Percentiles rank a stretch among this genome's conserved stretches.
These are phyloP conservation scores for Heliothis subflexa DNA, from an alignment of 1,140 invertebrate species.

Conservation along the genomic window DNA sequence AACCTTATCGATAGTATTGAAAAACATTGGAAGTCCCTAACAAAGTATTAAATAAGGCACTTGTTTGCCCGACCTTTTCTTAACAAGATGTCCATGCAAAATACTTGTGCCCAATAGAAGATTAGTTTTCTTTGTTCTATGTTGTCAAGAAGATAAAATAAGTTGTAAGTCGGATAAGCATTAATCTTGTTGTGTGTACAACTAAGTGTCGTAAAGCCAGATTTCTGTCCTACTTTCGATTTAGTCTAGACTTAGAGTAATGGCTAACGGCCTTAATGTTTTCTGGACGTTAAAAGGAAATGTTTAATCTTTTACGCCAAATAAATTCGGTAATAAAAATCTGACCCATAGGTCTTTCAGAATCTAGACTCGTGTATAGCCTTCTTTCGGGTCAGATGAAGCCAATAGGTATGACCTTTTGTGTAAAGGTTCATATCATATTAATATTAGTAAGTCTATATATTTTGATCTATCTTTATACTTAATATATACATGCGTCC, in stretches of 20 bases:
- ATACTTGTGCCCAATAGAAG: conserved; percentile 22
- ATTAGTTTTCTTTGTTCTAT: conserved; percentile 41
- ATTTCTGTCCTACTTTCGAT: conserved; percentile 30
- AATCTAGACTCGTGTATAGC: too few species aligned
- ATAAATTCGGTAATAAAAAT: too few species aligned
- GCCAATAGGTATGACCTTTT: too few species aligned
- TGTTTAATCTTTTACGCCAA: too few species aligned
- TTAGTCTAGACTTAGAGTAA: conserved; percentile 33
- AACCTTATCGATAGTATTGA: conserved; percentile 2
- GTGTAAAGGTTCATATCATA: too few species aligned
- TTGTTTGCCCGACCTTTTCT: conserved; percentile 39
- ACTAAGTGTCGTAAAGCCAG: conserved; percentile 12
- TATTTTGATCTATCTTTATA: too few species aligned
- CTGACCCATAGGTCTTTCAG: too few species aligned
- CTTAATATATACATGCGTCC: too few species aligned
- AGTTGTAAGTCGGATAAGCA: conserved; percentile 37
- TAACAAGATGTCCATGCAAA: conserved; percentile 34
- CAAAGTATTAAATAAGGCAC: conserved; percentile 31
- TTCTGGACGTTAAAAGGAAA: not conserved
- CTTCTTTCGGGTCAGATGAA: too few species aligned
- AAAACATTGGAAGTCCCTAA: conserved; percentile 19
- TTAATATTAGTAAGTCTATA: too few species aligned
- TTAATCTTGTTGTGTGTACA: conserved; percentile 38
- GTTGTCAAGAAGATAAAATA: conserved; percentile 38
- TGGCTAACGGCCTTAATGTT: not conserved